phyloP scores from a whole-genome alignment of 2,113 vertebrate species.

The Chlorodrepanis virens region DNA sequence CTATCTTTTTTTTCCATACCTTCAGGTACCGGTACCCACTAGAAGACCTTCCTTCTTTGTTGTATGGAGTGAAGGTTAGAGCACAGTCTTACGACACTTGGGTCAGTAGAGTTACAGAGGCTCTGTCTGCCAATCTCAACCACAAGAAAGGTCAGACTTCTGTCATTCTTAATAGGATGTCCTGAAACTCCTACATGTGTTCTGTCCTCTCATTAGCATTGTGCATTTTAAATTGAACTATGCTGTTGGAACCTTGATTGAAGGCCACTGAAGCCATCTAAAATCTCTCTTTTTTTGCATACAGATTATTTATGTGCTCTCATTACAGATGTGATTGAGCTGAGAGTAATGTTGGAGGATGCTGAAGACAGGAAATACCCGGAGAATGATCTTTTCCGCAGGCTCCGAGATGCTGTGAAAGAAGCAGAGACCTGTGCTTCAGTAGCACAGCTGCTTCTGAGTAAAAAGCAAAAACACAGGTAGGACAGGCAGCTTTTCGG shows the following conservation, averaged over 20 bases:
- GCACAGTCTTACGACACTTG: slow-evolving; percentile 97
- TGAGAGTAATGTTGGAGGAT: slow-evolving; percentile 93
- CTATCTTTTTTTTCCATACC: not conserved
- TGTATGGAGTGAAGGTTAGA: slow-evolving; percentile 91
- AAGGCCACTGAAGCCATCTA: not conserved
- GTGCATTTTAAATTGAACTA: not conserved
- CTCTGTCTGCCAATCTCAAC: slow-evolving; percentile 88
- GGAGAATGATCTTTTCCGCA: slow-evolving; percentile 89
- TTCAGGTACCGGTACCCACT: slow-evolving; percentile 91
- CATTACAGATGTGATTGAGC: slow-evolving; percentile 89
- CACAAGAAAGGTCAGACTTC: slow-evolving; percentile 91
- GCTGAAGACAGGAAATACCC: slow-evolving; percentile 97
- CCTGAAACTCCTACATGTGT: not conserved
- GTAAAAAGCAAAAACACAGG: slow-evolving; percentile 95
- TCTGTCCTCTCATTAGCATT: not conserved
- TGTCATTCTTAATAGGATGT: not conserved
- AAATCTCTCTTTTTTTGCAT: not conserved
- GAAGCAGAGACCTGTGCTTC: slow-evolving; percentile 98
- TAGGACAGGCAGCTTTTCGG: slow-evolving; percentile 30
- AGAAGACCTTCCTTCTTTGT: slow-evolving; percentile 92
- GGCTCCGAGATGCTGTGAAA: slow-evolving; percentile 91
- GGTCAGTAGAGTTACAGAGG: slow-evolving; percentile 91
- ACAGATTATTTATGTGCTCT: not conserved
- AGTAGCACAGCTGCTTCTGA: slow-evolving; percentile 94
- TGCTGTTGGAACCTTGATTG: not conserved